phyloP scores from a whole-genome alignment of 2,888 invertebrate genomes.

The Cryptosula pallasiana region DNA sequence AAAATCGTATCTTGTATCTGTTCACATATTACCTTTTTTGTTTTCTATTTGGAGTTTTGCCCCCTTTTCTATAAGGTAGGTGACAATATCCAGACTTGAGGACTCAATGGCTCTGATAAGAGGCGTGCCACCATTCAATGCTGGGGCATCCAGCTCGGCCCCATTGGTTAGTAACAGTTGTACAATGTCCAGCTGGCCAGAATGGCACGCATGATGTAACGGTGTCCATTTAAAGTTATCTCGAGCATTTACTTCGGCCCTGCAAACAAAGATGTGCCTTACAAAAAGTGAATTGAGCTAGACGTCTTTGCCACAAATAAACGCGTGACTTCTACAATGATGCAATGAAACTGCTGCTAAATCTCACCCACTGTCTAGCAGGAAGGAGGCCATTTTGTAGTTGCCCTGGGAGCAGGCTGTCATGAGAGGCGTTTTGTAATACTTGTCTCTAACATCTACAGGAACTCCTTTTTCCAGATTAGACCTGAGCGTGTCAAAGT shows the following conservation, averaged over 20 bases:
- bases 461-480: constrained; percentile 42
- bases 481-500: constrained; percentile 46
- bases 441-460: constrained; percentile 50
- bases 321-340: too few relatives aligned
- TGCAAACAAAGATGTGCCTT: too few relatives aligned
- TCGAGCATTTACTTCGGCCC: constrained; percentile 47
- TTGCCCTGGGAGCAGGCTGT: constrained; percentile 45
- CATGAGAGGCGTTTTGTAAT: constrained; percentile 54
- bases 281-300: too few relatives aligned
- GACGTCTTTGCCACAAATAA: too few relatives aligned
- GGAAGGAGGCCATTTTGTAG: constrained; percentile 45
- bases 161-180: constrained; percentile 46
- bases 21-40: constrained; percentile 51
- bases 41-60: constrained; percentile 50
- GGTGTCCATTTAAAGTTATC: constrained; percentile 55
- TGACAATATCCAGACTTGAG: constrained; percentile 46
- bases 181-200: constrained; percentile 50
- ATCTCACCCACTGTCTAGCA: constrained; percentile 47
- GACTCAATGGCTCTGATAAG: constrained; percentile 52
- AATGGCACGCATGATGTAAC: constrained; percentile 53
- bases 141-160: constrained; percentile 47
- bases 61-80: constrained; percentile 47
- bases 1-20: too few relatives aligned
- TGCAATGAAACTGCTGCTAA: too few relatives aligned
- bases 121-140: constrained; percentile 52